These are phyloP conservation scores for Venturia canescens DNA, from an alignment of 1,140 invertebrate genomes.

Conservation along the genomic window DNA sequence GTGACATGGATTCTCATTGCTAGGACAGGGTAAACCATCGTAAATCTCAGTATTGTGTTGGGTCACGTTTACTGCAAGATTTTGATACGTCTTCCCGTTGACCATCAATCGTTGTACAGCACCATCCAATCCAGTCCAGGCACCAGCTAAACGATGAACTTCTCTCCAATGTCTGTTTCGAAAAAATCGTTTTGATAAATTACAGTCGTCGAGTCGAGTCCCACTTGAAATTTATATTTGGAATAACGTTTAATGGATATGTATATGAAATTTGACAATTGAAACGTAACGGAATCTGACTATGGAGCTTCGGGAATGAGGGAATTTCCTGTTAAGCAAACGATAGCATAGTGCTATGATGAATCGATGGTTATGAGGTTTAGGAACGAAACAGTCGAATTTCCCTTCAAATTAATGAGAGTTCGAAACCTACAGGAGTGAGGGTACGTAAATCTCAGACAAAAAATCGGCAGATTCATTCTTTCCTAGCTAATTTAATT, in stretches of 20 bases:
- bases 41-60: constrained; percentile 80
- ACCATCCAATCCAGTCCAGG: constrained; percentile 86
- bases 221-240: constrained; percentile 27
- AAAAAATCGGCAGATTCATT: too few relatives aligned
- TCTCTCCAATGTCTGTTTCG: constrained; percentile 81
- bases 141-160: constrained; percentile 85
- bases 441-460: too few relatives aligned
- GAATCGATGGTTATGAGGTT: too few relatives aligned
- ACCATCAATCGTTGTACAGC: constrained; percentile 90
- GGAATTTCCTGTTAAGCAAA: too few relatives aligned
- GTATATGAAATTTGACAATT: too few relatives aligned
- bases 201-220: not conserved
- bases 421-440: not conserved
- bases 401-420: not conserved
- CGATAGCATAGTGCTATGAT: too few relatives aligned
- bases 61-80: constrained; percentile 74
- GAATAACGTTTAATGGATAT: not conserved
- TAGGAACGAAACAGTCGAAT: too few relatives aligned
- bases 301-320: too few relatives aligned
- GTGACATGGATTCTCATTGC: constrained; percentile 81
- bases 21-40: constrained; percentile 83
- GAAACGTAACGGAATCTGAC: too few relatives aligned
- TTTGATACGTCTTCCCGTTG: constrained; percentile 84
- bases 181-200: constrained; percentile 55
- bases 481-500: too few relatives aligned